Evolutionary conservation across 2,888 invertebrate genomes (phyloP), one percentile per base, ranked within the genome.

Genomic region (Napeogenes sylphis): DNA sequence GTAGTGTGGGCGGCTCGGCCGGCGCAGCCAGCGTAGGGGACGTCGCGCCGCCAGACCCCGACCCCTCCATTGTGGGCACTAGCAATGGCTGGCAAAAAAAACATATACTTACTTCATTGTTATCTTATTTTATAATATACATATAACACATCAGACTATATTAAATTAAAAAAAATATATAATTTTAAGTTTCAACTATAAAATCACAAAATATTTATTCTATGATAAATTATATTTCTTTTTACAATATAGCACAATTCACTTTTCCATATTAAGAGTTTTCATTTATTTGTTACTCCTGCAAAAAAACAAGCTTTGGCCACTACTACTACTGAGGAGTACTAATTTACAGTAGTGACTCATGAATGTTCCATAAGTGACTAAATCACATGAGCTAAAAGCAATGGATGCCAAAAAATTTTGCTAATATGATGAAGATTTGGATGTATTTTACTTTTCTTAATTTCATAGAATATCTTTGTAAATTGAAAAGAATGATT

Each of bases 1-100:
- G 92, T 73, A 95, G 84, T 33, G 92, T 77, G 70, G 91, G 89
- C 78, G 91, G 86, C 79, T 91, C 90, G 77, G 84, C 77, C 67
- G 90, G 85, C 84, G 91, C 83, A 82, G 90, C 87, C 91, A 92
- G 92, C 91, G 93, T 92, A 64, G 92, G 90, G 70, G 92, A 91
- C 73, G 85, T 85, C 77, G 89, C 80, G 74, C 87, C 88, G 71
- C 87, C 87, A 77, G 83, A 71, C 75, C 87, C 80, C 79, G 91
- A 80, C 78, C 92, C 83, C 78, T 91, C 84, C 92, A 89, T 90
- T 61, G 88, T 90, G 71, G 91, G 90, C 78, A 89, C 90, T 75
- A 89, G 72, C 33, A 89, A 80, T 67, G 90, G 90, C 89, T 90
- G 74, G 35, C 10, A 46, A 54, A 14, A 57, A 46, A 53, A 33